phyloP scores from a whole-genome alignment of 1,140 invertebrate species.

The Cheumatopsyche charites region DNA sequence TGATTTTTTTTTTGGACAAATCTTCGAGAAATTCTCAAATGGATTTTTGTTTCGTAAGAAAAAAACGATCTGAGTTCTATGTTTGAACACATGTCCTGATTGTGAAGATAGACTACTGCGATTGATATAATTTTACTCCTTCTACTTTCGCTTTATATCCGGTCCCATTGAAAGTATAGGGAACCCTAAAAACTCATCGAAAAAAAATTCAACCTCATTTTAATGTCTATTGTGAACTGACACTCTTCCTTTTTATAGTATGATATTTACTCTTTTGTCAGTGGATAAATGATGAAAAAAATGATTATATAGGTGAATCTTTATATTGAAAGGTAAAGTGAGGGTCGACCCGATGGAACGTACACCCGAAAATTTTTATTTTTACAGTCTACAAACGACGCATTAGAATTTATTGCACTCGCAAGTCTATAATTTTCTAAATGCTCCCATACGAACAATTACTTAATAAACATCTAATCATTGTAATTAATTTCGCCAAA shows the following conservation, averaged over 20 bases:
- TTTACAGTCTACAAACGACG: neutral
- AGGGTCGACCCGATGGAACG: slow-evolving; percentile 5
- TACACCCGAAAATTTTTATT: neutral
- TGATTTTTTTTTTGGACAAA: neutral
- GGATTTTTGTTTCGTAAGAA: neutral
- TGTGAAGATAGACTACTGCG: slow-evolving; percentile 8
- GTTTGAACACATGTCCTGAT: slow-evolving; percentile 24
- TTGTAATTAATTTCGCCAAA: neutral
- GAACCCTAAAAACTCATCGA: neutral
- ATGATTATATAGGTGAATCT: slow-evolving; percentile 38
- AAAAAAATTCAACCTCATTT: slow-evolving; percentile 34
- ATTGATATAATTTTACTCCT: slow-evolving; percentile 38
- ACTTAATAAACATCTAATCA: slow-evolving; percentile 1
- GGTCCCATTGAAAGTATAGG: slow-evolving; percentile 26
- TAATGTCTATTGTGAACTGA: slow-evolving; percentile 36
- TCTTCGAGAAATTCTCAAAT: slow-evolving; percentile 10
- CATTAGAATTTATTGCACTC: neutral
- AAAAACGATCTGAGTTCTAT: slow-evolving; percentile 12
- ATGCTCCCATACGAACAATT: neutral
- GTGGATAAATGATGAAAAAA: slow-evolving; percentile 39
- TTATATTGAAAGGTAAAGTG: slow-evolving; percentile 36
- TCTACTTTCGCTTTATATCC: slow-evolving; percentile 39
- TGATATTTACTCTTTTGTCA: slow-evolving; percentile 40
- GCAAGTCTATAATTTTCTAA: neutral
- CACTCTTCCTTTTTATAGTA: slow-evolving; percentile 44